Evolutionary conservation across 1,140 invertebrate genomes (phyloP), one percentile per base, ranked within the genome.

Genomic region (Phthorimaea operculella): DNA sequence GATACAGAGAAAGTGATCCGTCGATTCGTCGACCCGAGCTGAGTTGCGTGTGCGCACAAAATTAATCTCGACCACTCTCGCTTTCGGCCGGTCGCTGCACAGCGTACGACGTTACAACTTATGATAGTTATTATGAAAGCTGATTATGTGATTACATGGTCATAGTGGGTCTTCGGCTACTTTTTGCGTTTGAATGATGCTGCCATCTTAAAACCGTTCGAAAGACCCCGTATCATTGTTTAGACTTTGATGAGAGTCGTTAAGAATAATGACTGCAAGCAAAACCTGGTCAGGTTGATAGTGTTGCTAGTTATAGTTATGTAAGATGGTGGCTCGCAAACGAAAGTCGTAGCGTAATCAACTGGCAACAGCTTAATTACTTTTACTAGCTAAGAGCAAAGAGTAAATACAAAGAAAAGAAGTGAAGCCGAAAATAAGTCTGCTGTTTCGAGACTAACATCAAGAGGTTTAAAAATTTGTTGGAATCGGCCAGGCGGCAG

Each of bases 31-130:
- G 74, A 79, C 76, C 72, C 66, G 61, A 55, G 57, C 72, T 66
- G 61, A 55, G 57, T 79, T 58, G 72, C 74, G 72, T 79, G 74
- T 58, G 67, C 62, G 59, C 57, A 72, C 64, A 65, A 69, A 76
- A 76, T 73, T 69, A 72, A 74, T 70, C 9, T 18, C 21, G 21
- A 65, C 64, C 64, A 74, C 73, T 76, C 69, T 80, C 73, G 64
- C 70, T 76, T 63, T 76, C 66, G 63, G 58, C 50, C 55, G 57
- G 66, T 66, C 73, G 66, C 70, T 63, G 68, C 63, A 61, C 62
- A 48, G 60, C 60, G 64, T 66, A 66, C 17, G 5, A 47, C 45
- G 48, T 74, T 66, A 64, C 66, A 55, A 64, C 63, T 67, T 68
- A 71, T 65, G 62, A 60, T 68, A 59, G 63, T 70, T 74, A 75